phyloP scores from a whole-genome alignment of 2,888 invertebrate genomes.

The Axea sp. region DNA sequence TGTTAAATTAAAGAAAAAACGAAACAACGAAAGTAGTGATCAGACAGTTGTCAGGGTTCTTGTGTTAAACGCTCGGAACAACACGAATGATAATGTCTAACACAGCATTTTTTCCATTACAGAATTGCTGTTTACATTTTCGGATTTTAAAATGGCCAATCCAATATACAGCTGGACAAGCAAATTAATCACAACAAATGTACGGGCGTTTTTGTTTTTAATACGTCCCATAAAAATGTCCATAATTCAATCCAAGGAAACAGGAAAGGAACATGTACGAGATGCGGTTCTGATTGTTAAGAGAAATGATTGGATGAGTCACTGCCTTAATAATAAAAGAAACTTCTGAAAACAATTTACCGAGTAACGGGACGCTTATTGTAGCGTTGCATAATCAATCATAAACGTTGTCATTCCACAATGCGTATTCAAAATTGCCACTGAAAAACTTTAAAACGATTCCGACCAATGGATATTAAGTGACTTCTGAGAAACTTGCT shows the following conservation, averaged over 20 bases:
- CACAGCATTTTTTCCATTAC: too few relatives aligned
- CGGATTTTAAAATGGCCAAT: too few relatives aligned
- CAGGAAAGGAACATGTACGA: constrained; percentile 13
- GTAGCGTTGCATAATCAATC: constrained; percentile 45
- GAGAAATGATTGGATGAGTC: constrained; percentile 40
- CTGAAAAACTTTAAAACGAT: constrained; percentile 18
- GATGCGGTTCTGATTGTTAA: constrained; percentile 36
- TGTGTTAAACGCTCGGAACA: too few relatives aligned
- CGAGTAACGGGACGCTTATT: constrained; percentile 34
- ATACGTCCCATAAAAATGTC: constrained; percentile 4
- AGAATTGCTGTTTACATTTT: background rate
- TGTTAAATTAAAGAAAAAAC: too few relatives aligned
- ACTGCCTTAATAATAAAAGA: constrained; percentile 39
- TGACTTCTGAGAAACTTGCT: background rate
- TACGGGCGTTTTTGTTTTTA: background rate
- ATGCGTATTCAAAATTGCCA: constrained; percentile 18
- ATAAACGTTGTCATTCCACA: constrained; percentile 28
- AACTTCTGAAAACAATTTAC: constrained; percentile 49
- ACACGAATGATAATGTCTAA: too few relatives aligned
- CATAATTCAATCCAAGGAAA: constrained; percentile 27
- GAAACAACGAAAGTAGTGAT: too few relatives aligned
- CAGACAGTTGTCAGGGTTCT: too few relatives aligned
- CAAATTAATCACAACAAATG: constrained; percentile 13
- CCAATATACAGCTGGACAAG: too few relatives aligned
- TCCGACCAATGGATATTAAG: constrained; percentile 27